A percentile compares a stretch with the other conserved stretches of the same genome.
Evolutionary conservation across 2,113 vertebrate genomes (phyloP).

Genomic region (Sturnira hondurensis): DNA sequence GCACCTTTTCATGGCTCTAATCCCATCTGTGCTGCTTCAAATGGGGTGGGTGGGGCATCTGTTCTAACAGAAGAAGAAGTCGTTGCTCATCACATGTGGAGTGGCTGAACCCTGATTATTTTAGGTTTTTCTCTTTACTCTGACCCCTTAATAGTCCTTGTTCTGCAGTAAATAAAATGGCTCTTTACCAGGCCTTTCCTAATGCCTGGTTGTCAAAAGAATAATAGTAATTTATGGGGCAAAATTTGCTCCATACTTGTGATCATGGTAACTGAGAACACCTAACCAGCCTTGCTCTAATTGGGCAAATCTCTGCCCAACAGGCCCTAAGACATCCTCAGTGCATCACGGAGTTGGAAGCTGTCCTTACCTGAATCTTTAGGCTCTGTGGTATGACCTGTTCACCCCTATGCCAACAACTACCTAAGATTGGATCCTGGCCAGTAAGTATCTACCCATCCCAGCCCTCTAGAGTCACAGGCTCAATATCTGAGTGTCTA

Average conservation of each 20-base stretch:
- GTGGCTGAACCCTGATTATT: background rate
- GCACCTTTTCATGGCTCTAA: background rate
- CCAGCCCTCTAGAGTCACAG: background rate
- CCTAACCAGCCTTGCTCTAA: rapidly evolving
- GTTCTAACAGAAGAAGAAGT: background rate
- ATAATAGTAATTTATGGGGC: background rate
- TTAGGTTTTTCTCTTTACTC: background rate
- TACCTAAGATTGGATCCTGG: background rate
- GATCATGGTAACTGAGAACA: background rate
- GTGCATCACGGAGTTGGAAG: background rate
- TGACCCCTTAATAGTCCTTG: background rate
- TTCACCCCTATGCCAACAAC: rapidly evolving
- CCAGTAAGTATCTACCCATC: background rate
- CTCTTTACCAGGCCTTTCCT: background rate
- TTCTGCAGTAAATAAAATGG: background rate
- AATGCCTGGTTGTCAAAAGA: background rate
- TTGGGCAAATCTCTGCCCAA: background rate
- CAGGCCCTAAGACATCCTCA: background rate
- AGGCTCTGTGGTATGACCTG: background rate
- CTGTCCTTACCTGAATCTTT: background rate
- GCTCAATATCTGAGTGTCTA: background rate
- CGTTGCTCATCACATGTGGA: background rate
- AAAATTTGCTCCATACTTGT: background rate
- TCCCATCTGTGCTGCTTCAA: background rate
- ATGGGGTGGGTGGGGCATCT: background rate